phyloP scores from a whole-genome alignment of 92 coral and sea anemone genomes.

The Blastomussa wellsi region DNA sequence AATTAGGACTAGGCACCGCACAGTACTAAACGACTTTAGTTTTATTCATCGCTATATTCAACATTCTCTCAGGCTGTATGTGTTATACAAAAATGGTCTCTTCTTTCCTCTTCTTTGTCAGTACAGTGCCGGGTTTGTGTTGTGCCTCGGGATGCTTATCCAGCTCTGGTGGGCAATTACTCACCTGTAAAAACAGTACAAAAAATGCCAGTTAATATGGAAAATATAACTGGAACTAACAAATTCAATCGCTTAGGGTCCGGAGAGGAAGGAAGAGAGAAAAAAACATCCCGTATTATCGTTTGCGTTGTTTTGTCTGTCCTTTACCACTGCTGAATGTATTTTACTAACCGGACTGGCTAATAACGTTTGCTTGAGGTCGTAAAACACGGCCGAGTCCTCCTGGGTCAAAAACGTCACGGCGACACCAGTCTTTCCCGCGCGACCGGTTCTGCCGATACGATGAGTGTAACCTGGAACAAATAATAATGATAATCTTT shows the following conservation, averaged over 20 bases:
- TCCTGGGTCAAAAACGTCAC: constrained; percentile 85
- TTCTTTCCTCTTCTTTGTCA: constrained; percentile 96
- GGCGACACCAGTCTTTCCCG: constrained; percentile 95
- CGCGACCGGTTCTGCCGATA: constrained; percentile 99
- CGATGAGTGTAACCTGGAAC: constrained; percentile 93
- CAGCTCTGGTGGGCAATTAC: constrained; percentile 87
- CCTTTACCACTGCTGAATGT: background rate
- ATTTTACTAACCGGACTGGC: constrained; percentile 83
- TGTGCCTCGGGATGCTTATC: constrained; percentile 98
- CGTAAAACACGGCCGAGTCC: constrained; percentile 91
- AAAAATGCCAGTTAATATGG: background rate
- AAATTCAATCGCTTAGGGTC: background rate
- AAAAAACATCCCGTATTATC: background rate
- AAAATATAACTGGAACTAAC: background rate
- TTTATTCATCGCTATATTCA: background rate
- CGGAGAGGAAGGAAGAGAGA: background rate
- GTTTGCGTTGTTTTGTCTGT: background rate
- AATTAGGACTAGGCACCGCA: background rate
- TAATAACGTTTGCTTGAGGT: constrained; percentile 83
- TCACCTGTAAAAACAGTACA: constrained; percentile 63
- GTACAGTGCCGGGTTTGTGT: constrained; percentile 96
- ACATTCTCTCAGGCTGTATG: background rate
- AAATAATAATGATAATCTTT: background rate
- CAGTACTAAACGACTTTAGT: background rate
- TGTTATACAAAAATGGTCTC: constrained; percentile 93